These are phyloP conservation scores for Cephus pygmeus DNA, from an alignment of 2,888 invertebrate genomes.

Conservation along the genomic window DNA sequence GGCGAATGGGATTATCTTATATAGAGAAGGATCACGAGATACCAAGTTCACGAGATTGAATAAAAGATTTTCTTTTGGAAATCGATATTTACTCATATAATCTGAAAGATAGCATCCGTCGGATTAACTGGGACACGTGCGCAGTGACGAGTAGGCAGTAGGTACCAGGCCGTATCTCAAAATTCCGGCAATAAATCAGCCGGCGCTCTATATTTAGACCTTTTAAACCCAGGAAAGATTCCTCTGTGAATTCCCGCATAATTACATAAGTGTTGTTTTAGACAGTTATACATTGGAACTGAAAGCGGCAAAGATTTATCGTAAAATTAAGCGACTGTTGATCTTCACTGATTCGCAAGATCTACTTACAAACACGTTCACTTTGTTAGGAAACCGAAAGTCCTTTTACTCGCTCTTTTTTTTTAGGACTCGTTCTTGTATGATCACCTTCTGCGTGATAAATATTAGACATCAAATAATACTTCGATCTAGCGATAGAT, in stretches of 20 bases:
- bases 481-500: neutral
- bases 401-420: neutral
- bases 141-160: neutral
- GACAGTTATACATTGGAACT: conserved; percentile 1
- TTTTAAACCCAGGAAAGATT: conserved; percentile 44
- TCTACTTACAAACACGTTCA: neutral
- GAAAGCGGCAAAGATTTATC: neutral
- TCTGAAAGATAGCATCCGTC: neutral
- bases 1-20: neutral
- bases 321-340: neutral
- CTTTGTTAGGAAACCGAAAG: neutral
- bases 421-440: neutral
- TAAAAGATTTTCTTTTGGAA: neutral
- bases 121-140: neutral
- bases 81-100: neutral
- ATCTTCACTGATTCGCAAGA: neutral
- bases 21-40: neutral
- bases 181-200: conserved; percentile 45
- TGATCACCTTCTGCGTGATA: neutral
- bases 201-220: conserved; percentile 48
- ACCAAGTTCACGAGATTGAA: neutral
- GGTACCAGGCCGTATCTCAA: neutral
- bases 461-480: neutral
- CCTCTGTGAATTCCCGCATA: conserved; percentile 38
- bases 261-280: conserved; percentile 40